These are phyloP conservation scores for Damaliscus lunatus DNA, from an alignment of 2,113 vertebrate species.

Conservation along the genomic window DNA sequence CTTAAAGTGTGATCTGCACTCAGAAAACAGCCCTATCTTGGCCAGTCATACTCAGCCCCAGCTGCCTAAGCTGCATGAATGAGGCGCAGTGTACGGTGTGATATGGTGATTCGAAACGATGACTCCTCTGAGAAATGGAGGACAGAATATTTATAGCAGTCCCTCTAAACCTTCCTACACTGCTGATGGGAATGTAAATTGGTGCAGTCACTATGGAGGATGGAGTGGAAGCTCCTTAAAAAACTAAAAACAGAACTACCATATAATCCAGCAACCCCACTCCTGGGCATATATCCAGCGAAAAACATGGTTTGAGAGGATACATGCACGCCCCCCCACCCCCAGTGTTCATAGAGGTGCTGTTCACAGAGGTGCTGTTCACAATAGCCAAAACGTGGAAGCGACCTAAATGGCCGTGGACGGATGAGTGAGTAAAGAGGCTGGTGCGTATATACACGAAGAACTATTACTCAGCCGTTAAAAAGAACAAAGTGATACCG, in stretches of 20 bases:
- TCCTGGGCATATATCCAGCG: background rate
- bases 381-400: background rate
- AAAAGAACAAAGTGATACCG: background rate
- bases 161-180: background rate
- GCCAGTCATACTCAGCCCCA: background rate
- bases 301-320: background rate
- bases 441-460: background rate
- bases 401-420: background rate
- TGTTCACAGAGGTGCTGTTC: background rate
- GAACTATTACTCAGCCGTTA: background rate
- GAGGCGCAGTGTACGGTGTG: background rate
- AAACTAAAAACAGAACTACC: background rate
- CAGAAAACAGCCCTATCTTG: background rate
- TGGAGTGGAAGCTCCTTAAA: background rate
- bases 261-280: background rate
- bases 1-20: background rate
- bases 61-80: background rate
- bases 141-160: background rate
- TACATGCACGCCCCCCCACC: background rate
- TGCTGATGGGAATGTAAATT: background rate
- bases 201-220: background rate
- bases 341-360: background rate
- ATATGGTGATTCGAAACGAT: accelerated
- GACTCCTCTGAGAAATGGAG: background rate
- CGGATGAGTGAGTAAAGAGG: background rate